A percentile compares a stretch with the other conserved stretches of the same genome.
Evolutionary conservation across 2,888 invertebrate genomes (phyloP).

Genomic region (Notodonta dromedarius): DNA sequence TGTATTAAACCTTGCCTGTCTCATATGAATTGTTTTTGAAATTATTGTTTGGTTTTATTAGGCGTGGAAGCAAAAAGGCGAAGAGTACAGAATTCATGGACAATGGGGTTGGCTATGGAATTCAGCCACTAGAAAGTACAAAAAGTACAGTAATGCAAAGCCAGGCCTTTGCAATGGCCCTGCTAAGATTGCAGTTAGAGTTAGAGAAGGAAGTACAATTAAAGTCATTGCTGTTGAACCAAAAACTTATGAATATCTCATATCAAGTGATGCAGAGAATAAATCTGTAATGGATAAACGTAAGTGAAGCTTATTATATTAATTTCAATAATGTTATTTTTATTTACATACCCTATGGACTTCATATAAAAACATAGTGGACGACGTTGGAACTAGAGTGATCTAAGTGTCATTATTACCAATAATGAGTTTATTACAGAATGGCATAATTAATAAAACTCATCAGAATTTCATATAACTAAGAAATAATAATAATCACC

Average conservation of each 20-base stretch:
- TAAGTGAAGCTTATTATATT: constrained; percentile 52
- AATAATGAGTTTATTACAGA: too few relatives aligned
- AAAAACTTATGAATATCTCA: constrained; percentile 89
- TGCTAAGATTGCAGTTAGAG: constrained; percentile 90
- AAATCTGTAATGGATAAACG: constrained; percentile 73
- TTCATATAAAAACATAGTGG: neutral
- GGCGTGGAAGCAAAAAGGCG: constrained; percentile 98
- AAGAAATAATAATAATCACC: too few relatives aligned
- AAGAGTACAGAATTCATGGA: constrained; percentile 98
- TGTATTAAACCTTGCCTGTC: too few relatives aligned
- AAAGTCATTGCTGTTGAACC: constrained; percentile 93
- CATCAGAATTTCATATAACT: too few relatives aligned
- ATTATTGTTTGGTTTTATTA: constrained; percentile 32
- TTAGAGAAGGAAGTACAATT: constrained; percentile 87
- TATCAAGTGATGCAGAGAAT: constrained; percentile 80
- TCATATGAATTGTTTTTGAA: neutral
- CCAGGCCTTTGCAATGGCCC: constrained; percentile 82
- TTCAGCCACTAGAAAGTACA: constrained; percentile 87
- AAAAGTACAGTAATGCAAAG: constrained; percentile 65
- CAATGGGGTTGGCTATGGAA: constrained; percentile 99
- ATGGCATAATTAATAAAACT: too few relatives aligned
- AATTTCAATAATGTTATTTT: neutral
- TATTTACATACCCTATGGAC: neutral
- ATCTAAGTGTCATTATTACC: too few relatives aligned
- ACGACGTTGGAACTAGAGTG: too few relatives aligned